Evolutionary conservation across 2,888 invertebrate genomes (phyloP), one percentile per base, ranked within the genome.

Genomic region (Lissocephala sabroskyi): DNA sequence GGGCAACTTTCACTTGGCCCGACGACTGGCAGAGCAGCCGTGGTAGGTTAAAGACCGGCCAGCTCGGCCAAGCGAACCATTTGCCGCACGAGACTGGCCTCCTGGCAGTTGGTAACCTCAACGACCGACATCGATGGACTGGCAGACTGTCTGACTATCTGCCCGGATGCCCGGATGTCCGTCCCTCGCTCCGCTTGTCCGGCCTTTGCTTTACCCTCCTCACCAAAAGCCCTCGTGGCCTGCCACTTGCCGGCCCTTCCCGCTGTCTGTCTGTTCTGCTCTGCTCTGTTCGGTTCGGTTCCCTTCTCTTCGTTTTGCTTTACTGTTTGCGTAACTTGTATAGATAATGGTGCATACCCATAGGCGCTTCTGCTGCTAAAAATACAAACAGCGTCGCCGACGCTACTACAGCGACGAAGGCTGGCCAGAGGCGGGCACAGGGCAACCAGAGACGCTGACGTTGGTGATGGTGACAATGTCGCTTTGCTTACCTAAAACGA

Each of bases 321-420:
- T 9, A n/a, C 18, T 56, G 52, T 56, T 73, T 62, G 41, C 41
- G 40, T 47, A 49, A 59, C 50, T 55, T 50, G 55, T 59, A 52
- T 44, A 63, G 63, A 74, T 68, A 68, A 60, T 73, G 70, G 43
- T 56, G 62, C 56, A 68, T 52, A 58, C 50, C 68, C 43, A 56
- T 54, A 49, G 66, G 66, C 71, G 43, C 50, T 35, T 53, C 43
- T 40, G 41, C 32, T 37, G 50, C 55, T 62, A 67, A 58, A 71
- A 56, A 55, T 63, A 66, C 29, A 30, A 16, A 42, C 29, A 33
- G 13, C 36, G 37, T 32, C 17, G 41, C 18, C 23, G 37, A 45
- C 9, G 36, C 26, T 4, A 11, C 17, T 6, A 35, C 9, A 35
- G 10, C 16, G 35, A 3, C 14, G 16, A 35, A 35, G 16, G n/a